Evolutionary conservation across 2,888 invertebrate genomes (phyloP).

Genomic region (Neoascia interrupta): DNA sequence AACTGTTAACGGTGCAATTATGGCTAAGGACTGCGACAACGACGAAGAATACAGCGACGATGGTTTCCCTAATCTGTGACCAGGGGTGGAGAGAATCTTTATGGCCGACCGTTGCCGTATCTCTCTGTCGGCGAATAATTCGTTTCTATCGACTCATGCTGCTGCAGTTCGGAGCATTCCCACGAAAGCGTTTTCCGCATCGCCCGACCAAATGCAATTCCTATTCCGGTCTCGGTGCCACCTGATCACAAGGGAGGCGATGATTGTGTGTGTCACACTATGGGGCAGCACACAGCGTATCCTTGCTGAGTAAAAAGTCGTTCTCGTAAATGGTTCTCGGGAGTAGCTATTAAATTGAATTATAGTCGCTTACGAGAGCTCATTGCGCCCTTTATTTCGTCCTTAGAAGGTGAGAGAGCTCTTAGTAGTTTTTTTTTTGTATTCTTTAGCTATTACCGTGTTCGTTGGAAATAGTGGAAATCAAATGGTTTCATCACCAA

Average conservation of each 20-base stretch:
- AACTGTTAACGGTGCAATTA: conserved; percentile 64
- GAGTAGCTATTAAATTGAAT: conserved; percentile 63
- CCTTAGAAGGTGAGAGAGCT: conserved; percentile 5
- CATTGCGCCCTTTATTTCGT: conserved; percentile 63
- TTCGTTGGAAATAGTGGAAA: conserved; percentile 51
- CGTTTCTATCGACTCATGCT: conserved; percentile 29
- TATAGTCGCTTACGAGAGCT: conserved; percentile 65
- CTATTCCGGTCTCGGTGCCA: too few species aligned
- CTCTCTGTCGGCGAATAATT: conserved; percentile 59
- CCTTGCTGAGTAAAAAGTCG: conserved; percentile 51
- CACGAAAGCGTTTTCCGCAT: conserved; percentile 26
- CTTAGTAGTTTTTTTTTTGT: too few species aligned
- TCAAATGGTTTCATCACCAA: conserved; percentile 61
- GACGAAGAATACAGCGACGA: conserved; percentile 27
- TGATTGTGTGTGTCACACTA: conserved; percentile 31
- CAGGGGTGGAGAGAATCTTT: conserved; percentile 66
- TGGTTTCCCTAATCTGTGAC: conserved; percentile 50
- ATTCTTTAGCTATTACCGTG: not conserved
- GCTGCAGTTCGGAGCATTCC: conserved; percentile 13
- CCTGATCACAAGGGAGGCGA: conserved; percentile 26
- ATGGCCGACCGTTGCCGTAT: conserved; percentile 59
- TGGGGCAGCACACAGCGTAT: not conserved
- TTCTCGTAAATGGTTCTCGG: conserved; percentile 31
- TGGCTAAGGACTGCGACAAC: conserved; percentile 29
- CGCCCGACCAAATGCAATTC: conserved; percentile 55